A percentile compares a stretch with the other conserved stretches of the same genome.
Evolutionary conservation across 2,797 vertebrate species (phyloP).

Genomic region (Eospalax fontanierii): DNA sequence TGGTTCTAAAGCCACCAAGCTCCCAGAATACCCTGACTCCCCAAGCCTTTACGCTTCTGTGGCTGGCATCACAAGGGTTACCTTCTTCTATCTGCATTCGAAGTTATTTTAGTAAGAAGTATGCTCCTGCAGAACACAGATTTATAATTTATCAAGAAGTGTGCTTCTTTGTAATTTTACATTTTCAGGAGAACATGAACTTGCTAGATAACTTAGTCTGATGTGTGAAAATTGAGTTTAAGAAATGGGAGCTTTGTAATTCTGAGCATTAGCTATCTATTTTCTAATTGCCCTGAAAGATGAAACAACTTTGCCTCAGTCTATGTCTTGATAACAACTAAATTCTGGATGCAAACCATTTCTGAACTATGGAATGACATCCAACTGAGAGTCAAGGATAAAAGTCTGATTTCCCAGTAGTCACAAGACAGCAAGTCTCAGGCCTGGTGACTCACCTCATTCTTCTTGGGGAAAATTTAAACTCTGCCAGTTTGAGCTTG

Average conservation of each 20-base stretch:
- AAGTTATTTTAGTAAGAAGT: constrained; percentile 1
- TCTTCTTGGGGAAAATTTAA: constrained; percentile 69
- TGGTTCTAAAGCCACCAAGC: not conserved
- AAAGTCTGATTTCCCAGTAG: constrained; percentile 66
- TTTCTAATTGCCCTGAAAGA: constrained; percentile 69
- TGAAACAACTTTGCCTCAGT: constrained; percentile 65
- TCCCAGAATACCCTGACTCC: not conserved
- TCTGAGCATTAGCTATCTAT: constrained; percentile 58
- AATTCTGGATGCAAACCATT: constrained; percentile 29
- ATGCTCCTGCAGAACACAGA: not conserved
- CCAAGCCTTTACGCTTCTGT: not conserved
- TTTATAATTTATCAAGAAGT: constrained; percentile 51
- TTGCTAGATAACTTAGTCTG: constrained; percentile 65
- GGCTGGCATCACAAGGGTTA: not conserved
- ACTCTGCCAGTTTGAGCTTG: constrained; percentile 71
- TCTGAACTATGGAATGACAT: constrained; percentile 68
- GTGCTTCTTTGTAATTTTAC: constrained; percentile 53
- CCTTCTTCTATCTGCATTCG: not conserved
- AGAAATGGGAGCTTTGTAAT: constrained; percentile 18
- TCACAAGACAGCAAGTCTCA: constrained; percentile 55
- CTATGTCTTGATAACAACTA: constrained; percentile 44
- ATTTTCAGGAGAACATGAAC: constrained; percentile 14
- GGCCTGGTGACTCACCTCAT: constrained; percentile 64
- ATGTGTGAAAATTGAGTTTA: constrained; percentile 67
- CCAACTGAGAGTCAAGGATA: constrained; percentile 60